A percentile compares a stretch with the other conserved stretches of the same genome.
Evolutionary conservation across 2,888 invertebrate genomes (phyloP).

Genomic region (Terebella lapidaria): DNA sequence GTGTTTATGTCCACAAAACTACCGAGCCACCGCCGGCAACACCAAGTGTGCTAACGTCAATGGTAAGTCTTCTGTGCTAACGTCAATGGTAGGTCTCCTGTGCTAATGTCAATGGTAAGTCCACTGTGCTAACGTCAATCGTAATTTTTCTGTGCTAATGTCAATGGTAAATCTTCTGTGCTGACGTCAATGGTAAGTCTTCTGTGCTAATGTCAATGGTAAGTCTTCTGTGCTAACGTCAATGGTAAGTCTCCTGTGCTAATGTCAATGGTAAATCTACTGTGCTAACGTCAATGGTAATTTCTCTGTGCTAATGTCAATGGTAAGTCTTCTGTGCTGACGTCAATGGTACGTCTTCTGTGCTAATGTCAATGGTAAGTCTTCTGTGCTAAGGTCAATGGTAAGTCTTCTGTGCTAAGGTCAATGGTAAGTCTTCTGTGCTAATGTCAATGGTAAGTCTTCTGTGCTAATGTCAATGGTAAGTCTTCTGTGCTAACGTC

Average conservation of each 20-base stretch:
- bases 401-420: background rate
- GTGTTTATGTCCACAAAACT: conserved; percentile 22
- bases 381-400: background rate
- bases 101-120: background rate
- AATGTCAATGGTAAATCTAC: background rate
- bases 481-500: background rate
- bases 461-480: background rate
- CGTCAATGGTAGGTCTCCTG: background rate
- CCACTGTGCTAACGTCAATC: background rate
- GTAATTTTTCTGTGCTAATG: background rate
- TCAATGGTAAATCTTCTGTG: background rate
- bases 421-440: background rate
- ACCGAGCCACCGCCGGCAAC: conserved; percentile 17
- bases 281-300: background rate
- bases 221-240: background rate
- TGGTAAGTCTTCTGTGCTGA: background rate
- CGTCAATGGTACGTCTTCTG: background rate
- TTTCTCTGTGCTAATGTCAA: background rate
- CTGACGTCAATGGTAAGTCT: background rate
- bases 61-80: conserved; percentile 12
- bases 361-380: background rate
- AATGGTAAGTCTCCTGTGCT: background rate
- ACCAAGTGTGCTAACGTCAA: conserved; percentile 25
- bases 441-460: background rate
- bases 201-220: background rate